Conservation (phyloP, 2,113 vertebrate species). For the Alethe diademata region DNA sequence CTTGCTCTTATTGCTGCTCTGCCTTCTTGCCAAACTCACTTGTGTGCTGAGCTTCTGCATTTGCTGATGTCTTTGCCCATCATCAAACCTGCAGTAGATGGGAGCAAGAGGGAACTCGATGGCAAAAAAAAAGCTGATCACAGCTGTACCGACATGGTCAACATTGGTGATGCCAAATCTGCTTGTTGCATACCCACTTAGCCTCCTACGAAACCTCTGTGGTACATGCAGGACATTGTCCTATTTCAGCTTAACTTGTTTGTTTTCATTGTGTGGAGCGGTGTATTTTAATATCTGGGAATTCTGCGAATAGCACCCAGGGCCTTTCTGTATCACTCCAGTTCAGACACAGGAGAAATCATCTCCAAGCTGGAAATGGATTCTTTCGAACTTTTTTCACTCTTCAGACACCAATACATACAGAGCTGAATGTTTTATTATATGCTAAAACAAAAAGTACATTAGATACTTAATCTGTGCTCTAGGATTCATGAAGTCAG, state of each 20-base stretch:
- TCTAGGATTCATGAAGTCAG: background rate
- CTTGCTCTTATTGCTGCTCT: background rate
- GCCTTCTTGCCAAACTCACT: background rate
- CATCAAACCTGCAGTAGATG: background rate
- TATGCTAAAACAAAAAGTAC: background rate
- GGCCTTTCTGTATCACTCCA: background rate
- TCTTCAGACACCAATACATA: background rate
- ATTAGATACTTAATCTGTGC: background rate
- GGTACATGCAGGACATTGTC: background rate
- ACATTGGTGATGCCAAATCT: background rate
- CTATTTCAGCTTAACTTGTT: background rate
- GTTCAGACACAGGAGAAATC: background rate
- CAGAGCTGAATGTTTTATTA: background rate
- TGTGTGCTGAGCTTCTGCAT: background rate
- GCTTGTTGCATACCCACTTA: background rate
- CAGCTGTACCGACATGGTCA: background rate
- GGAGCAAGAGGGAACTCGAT: background rate
- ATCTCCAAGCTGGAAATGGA: background rate
- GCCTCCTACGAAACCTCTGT: rapidly evolving
- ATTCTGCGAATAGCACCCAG: background rate
- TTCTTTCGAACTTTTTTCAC: background rate
- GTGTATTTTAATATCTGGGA: background rate
- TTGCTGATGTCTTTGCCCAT: rapidly evolving
- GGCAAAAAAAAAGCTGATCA: background rate
- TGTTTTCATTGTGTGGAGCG: background rate